Percentiles rank a stretch among this genome's conserved stretches.
Evolutionary conservation across 2,113 vertebrate species (phyloP).

Genomic region (Caracal caracal): DNA sequence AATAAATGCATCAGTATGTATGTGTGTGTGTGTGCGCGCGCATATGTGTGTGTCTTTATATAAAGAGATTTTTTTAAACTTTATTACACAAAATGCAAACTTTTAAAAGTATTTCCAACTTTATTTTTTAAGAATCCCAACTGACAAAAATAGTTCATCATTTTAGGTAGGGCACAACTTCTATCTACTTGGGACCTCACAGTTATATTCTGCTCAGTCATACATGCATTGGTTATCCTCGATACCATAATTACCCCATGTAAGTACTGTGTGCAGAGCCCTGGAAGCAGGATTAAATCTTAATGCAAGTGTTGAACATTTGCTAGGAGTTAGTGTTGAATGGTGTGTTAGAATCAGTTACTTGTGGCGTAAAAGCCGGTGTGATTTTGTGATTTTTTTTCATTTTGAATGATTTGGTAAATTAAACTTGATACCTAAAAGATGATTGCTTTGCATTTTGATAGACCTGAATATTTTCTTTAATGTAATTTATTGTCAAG

Average conservation of each 20-base stretch:
- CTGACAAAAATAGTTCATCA: not conserved
- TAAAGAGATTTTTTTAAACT: not conserved
- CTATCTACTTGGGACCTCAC: not conserved
- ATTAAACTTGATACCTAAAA: not conserved
- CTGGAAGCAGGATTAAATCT: not conserved
- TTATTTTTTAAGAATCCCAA: not conserved
- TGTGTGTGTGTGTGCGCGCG: not conserved
- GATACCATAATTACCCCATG: not conserved
- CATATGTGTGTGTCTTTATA: not conserved
- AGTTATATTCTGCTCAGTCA: not conserved
- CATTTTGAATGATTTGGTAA: conserved; percentile 10
- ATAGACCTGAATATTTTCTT: not conserved
- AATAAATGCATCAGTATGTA: not conserved
- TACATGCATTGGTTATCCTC: not conserved
- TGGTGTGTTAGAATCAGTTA: not conserved
- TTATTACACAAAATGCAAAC: not conserved
- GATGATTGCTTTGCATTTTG: not conserved
- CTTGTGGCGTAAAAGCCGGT: not conserved
- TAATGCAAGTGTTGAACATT: not conserved
- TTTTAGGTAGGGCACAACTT: not conserved
- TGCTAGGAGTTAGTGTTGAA: not conserved
- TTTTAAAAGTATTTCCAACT: not conserved
- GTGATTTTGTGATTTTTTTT: not conserved
- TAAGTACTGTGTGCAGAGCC: not conserved
- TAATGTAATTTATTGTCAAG: no score